Base-by-base conservation (phyloP, 2,797 vertebrate species). In the Setipinna tenuifilis region DNA sequence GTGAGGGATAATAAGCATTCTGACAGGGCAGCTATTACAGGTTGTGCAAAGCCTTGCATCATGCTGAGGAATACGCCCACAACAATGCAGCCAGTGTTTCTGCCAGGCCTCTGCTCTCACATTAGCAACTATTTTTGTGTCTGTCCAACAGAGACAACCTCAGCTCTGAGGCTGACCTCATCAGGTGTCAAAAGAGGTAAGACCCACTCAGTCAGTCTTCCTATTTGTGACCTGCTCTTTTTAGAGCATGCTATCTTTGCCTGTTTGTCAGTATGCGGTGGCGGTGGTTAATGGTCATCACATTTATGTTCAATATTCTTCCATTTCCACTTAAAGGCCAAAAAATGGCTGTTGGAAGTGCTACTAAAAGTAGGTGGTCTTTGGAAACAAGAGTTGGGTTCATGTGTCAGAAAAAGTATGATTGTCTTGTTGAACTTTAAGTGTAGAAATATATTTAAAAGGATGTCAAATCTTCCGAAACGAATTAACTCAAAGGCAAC, bases 111-210 rank as follows among this genome's bases (percentile, higher is more conserved):
- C 16, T 75, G 35, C 28, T 41, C 71, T 78, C 71, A 78, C 71
- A 78, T 78, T 78, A 78, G 35, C 21, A 6, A 44, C 71, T 44
- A 78, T 44, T 78, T 41, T 78, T 78, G 71, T 44, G 28, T 78
- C 71, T 44, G 35, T 44, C 71, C 35, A 71, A 35, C 61, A 96
- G 96, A 88, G 92, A 94, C 57, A 89, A 65, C n/a, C 85, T 89
- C 62, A 86, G 83, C 5, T 92, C 93, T 54, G 90, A 92, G 17
- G 80, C 94, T 84, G 90, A 95, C 87, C 92, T 91, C 88, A 85
- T 75, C 50, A 90, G 89, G 44, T 88, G 87, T 87, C 90, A 87
- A 88, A 88, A 84, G 5, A 94, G 95, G 95, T 96, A 88, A 23
- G 92, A 82, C 14, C 23, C 41, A 31, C 35, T 78, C 17, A 21